Base-by-base conservation (phyloP, 2,797 vertebrate genomes). In the Tokudaia tokunoshimensis region DNA sequence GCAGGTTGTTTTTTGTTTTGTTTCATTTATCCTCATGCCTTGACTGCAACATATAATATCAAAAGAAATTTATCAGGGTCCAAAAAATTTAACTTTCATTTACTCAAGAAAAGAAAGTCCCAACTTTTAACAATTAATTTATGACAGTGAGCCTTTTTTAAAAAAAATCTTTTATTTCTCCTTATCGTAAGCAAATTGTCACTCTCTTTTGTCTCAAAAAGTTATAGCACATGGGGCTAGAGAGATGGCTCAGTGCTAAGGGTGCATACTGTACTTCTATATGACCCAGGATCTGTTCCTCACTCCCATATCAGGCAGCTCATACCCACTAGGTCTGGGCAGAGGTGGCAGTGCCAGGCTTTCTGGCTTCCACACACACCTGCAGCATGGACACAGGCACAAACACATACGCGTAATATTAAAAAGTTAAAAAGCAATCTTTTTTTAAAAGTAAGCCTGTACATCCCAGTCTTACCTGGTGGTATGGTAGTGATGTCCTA, bases 71-170 rank as follows among this genome's bases (percentile, higher is more conserved):
- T n/a, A 75, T 79, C 76, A 92, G 8, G 57, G 19, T 81, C 79
- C 22, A 41, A 85, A 63, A 91, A 84, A 89, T 80, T 88, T 57
- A 91, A 2, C 84, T 70, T 95, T 13, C 55, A 70, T 89, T 95
- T 84, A 85, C n/a, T 93, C 20, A 87, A 76, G 19, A 86, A 47
- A 63, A 87, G 3, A 72, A 34, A 67, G 26, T 52, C 50, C 47
- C 52, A 59, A 14, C 84, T 84, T 76, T 89, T 34, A 92, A 61
- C 76, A 59, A 86, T 89, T 75, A 55, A 61, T 90, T 81, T 37
- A 81, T 84, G 41, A 44, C 87, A 34, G 3, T 50, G 13, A 93
- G 41, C 47, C 78, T 87, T 81, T 92, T 75, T 41, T 20, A 31
- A 70, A 78, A 89, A 74, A 55, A 81, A 72, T 90, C 13, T 83